Evolutionary conservation across 2,888 invertebrate species (phyloP), one percentile per base, ranked within the genome.

Genomic region (Smittia sp.): DNA sequence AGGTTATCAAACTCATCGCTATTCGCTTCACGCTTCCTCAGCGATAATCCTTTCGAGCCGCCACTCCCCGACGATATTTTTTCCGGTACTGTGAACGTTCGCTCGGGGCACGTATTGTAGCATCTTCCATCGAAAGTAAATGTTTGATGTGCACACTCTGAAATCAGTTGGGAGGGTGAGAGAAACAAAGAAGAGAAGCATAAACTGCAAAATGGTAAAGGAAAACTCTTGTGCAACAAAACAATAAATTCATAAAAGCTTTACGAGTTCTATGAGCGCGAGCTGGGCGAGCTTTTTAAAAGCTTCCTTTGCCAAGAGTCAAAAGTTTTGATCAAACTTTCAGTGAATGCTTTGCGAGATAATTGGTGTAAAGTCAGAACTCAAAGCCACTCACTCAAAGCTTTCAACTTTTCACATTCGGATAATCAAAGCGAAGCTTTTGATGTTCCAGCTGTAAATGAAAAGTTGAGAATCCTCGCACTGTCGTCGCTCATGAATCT

Each of bases 111-210:
- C 25, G 77, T 76, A 25, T 78, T 78, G 67, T 79, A 82, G 76
- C 82, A 82, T 65, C 78, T 79, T 27, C 80, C 81, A 74, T 79
- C 76, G 63, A 77, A 81, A 38, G 79, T 77, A 75, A 78, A 80
- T 0, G 80, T 79, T 6, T 78, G 77, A 25, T 79, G 79, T 46
- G 77, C 76, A 76, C 82, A 82, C 74, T 78, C 82, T 82, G 75
- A 46, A 75, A 75, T 24, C 22, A 72, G 11, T 32, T 46, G 2
- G 15, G 25, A 65, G 7, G 1, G 9, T 15, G 18, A n/a, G 13
- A 32, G 11, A 39, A 58, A 58, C 1, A 58, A 18, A 39, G 11
- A 32, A 54, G 54, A 70, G 25, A 70, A 15, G 1, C 25, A 20
- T n/a, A 24, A 73, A 73, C 62, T 22, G 20, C 62, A 62, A 22